Evolutionary conservation across 2,888 invertebrate species (phyloP).

Genomic region (Saturnia japonica): DNA sequence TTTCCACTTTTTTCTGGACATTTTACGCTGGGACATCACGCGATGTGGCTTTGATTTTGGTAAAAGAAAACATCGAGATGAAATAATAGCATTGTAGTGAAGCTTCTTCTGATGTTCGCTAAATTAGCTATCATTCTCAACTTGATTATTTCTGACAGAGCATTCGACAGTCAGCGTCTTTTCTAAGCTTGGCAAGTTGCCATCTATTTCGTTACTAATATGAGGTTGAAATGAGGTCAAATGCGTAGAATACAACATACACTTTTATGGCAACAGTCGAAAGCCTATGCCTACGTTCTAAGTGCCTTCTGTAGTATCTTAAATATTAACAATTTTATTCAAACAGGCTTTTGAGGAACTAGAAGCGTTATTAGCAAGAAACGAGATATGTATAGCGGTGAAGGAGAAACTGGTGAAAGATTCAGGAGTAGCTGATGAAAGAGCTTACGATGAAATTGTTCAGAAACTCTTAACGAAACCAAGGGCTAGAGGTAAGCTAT

Average conservation of each 20-base stretch:
- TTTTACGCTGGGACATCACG: not conserved
- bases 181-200: not conserved
- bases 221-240: not conserved
- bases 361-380: slow-evolving; percentile 90
- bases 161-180: not conserved
- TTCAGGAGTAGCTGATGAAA: slow-evolving; percentile 95
- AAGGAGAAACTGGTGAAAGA: slow-evolving; percentile 97
- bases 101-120: not conserved
- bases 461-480: slow-evolving; percentile 92
- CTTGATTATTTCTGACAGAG: not conserved
- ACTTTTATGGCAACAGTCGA: not conserved
- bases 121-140: not conserved
- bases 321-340: slow-evolving; percentile 7
- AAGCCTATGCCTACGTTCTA: not conserved
- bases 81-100: not conserved
- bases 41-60: not conserved
- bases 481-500: slow-evolving; percentile 89
- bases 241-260: not conserved
- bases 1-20: not conserved
- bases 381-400: slow-evolving; percentile 95
- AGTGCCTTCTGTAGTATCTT: slow-evolving; percentile 12
- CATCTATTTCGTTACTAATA: not conserved
- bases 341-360: slow-evolving; percentile 95
- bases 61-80: not conserved
- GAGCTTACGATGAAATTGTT: slow-evolving; percentile 94